Evolutionary conservation across 2,888 invertebrate species (phyloP), one percentile per base, ranked within the genome.

Genomic region (Tortricodes alternella): DNA sequence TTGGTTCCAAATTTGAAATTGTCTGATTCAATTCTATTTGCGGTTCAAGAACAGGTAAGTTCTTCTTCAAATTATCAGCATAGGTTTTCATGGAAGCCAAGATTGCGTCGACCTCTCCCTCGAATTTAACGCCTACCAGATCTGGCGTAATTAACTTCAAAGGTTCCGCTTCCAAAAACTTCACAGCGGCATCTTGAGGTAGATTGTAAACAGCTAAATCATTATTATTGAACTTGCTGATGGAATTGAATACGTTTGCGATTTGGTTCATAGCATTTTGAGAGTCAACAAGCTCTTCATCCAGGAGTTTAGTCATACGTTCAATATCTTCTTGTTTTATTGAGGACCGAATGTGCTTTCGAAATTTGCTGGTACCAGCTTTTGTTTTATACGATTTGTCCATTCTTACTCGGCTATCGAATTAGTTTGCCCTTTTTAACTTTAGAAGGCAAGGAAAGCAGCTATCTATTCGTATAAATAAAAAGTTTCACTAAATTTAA

Each of bases 231-330:
- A 43, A 43, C n/a, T 48, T n/a, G 15, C 41, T 49, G 11, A 81
- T 67, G 2, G 70, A 70, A 55, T 79, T 68, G 34, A 86, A 82
- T 62, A 85, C 74, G 6, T 70, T 64, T 63, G 78, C 80, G 18
- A 89, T 85, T 58, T 88, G 79, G 53, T 65, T 72, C 85, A 89
- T 80, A 23, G 81, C 71, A 34, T 66, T 72, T 60, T 86, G 85
- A 0, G 87, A 88, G 62, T 86, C 82, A 39, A 72, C 75, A 19
- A 89, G 71, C 60, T 89, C 87, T 52, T 71, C 69, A 59, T 82
- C 80, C 59, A 89, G 69, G 53, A 75, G 71, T 32, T 76, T 73
- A 8, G 88, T 88, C 64, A 89, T 80, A 67, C 73, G 79, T 63
- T 87, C 82, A 24, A 89, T 64, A 18, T 80, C 76, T 58, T 84